Evolutionary conservation across 2,888 invertebrate species (phyloP).

Genomic region (Julus scandinavius): DNA sequence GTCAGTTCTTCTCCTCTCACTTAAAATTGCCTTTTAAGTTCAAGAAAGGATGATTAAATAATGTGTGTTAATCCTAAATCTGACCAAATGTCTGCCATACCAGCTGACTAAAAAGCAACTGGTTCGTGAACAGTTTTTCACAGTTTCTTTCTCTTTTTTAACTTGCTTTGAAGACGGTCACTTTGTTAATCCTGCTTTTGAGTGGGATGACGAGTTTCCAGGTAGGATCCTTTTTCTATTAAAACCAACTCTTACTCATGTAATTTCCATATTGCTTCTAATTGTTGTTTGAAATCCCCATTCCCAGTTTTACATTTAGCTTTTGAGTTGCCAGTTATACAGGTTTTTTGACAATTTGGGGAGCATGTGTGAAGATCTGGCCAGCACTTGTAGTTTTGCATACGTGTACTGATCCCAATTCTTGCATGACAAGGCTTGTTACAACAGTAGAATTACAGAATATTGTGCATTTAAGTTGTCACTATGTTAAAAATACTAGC

Average conservation of each 20-base stretch:
- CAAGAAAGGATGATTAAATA: neutral
- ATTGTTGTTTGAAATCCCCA: conserved; percentile 33
- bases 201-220: conserved; percentile 99
- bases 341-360: neutral
- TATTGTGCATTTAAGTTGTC: conserved; percentile 14
- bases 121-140: conserved; percentile 49
- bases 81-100: conserved; percentile 39
- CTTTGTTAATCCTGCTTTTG: conserved; percentile 99
- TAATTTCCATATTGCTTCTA: conserved; percentile 19
- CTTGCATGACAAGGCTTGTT: conserved; percentile 19
- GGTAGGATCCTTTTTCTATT: conserved; percentile 75
- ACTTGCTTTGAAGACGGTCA: conserved; percentile 80
- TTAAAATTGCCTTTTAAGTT: neutral
- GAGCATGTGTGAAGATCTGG: conserved; percentile 33
- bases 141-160: conserved; percentile 56
- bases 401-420: neutral
- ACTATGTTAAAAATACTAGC: conserved; percentile 18
- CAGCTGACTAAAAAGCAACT: conserved; percentile 49
- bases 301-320: conserved; percentile 13
- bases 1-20: neutral
- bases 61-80: conserved; percentile 22
- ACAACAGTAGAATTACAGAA: conserved; percentile 11
- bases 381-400: conserved; percentile 1
- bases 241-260: conserved; percentile 10
- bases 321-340: neutral